Conservation (phyloP, 1,140 invertebrate species). For the Zeugodacus cucurbitae region DNA sequence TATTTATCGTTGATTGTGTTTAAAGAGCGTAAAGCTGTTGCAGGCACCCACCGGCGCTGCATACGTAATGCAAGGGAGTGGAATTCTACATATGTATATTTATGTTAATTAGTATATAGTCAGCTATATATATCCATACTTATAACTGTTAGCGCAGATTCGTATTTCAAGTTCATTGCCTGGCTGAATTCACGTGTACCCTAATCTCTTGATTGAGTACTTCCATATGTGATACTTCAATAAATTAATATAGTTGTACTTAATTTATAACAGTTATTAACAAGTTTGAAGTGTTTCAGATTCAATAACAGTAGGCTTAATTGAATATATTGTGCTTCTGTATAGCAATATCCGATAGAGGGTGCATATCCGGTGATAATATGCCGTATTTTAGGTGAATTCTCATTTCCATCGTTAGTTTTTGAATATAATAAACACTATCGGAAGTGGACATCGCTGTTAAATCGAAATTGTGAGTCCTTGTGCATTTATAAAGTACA, state of each 20-base stretch:
- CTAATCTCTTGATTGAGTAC: not conserved
- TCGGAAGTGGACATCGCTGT: too few species aligned
- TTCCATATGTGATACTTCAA: not conserved
- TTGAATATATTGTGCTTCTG: not conserved
- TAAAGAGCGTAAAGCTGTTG: not conserved
- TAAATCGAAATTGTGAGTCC: too few species aligned
- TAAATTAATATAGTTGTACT: not conserved
- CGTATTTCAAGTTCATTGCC: slow-evolving; percentile 29
- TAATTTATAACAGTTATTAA: not conserved
- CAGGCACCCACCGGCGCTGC: not conserved
- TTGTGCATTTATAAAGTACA: too few species aligned
- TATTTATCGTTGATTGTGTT: not conserved
- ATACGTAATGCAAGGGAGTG: too few species aligned
- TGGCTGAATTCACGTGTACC: not conserved
- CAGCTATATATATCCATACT: not conserved
- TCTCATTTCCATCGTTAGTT: too few species aligned
- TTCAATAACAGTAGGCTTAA: not conserved
- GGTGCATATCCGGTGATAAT: too few species aligned
- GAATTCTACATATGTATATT: not conserved
- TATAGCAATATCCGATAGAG: not conserved
- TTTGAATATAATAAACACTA: too few species aligned
- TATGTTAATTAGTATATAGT: not conserved
- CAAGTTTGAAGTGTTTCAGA: not conserved
- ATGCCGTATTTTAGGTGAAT: too few species aligned
- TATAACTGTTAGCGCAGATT: not conserved